Evolutionary conservation across 30 jellyfish, hydroid and myxozoan genomes (phyloP), one percentile per base, ranked within the genome.

Genomic region (Turritopsis dohrnii): DNA sequence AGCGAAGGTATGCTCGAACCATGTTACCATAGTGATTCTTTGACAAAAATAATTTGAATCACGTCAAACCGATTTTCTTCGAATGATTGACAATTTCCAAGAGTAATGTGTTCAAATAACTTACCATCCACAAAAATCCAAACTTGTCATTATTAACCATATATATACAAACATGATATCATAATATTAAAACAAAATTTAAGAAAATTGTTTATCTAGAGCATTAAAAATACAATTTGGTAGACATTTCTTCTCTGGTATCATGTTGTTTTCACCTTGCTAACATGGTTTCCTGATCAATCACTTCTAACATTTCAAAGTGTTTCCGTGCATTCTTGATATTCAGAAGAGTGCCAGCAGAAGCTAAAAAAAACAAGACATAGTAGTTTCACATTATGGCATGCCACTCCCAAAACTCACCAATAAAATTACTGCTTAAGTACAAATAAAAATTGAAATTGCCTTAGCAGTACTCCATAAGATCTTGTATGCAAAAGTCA

Each of bases 271-370:
- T 23, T 77, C 20, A 23, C 72, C 53, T 26, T 52, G 29, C 23
- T 7, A 52, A 27, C 29, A 60, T 19, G 19, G 85, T 25, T 53
- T 60, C 74, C 53, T 77, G 66, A 28, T 77, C 85, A 19, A 77
- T 21, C 52, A 31, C 66, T 71, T 94, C 99, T 0, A 94, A 86
- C 85, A 86, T 96, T 71, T 94, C 99, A 65, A 94, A 94, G 71
- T 94, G 96, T 79, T 89, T 89, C 73, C 99, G 84, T 54, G 99
- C 99, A 65, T 94, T 94, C 74, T 89, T 71, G 75, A 94, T 94
- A 85, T 94, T 94, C 53, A 94, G 88, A 76, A 94, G 75, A 71
- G 99, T 94, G 13, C 95, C 95, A 18, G 99, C 99, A 16, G 99
- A 89, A 22, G 96, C 99, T 94, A 90, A 53, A 81, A 74, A 65